phyloP scores from a whole-genome alignment of 2,888 invertebrate species.

The Drosophila buzzatii region DNA sequence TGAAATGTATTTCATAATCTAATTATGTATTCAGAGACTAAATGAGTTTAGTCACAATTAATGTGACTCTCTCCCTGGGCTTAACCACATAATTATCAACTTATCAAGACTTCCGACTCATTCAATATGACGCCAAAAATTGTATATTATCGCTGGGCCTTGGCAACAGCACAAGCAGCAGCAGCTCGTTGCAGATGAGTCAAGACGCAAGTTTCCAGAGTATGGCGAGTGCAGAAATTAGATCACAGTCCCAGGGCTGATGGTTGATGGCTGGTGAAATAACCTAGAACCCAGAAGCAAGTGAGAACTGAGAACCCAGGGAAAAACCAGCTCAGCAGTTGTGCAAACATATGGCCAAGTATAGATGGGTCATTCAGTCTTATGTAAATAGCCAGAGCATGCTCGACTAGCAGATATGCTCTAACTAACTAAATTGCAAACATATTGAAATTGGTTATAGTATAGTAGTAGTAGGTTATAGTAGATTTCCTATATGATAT shows the following conservation, averaged over 20 bases:
- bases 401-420: conserved; percentile 13
- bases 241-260: conserved; percentile 31
- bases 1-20: not conserved
- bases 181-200: conserved; percentile 1
- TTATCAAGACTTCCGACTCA: conserved; percentile 44
- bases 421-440: not conserved
- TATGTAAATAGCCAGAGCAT: not conserved
- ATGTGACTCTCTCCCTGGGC: conserved; percentile 10
- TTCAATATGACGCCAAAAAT: conserved; percentile 16
- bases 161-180: conserved; percentile 34
- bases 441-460: not conserved
- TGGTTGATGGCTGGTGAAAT: conserved; percentile 33
- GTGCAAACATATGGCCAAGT: conserved; percentile 33
- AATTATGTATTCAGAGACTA: not conserved
- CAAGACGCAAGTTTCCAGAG: conserved; percentile 17
- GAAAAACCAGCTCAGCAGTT: conserved; percentile 52
- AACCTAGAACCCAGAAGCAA: conserved; percentile 15
- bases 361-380: conserved; percentile 45
- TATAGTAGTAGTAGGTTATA: too few relatives aligned
- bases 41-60: conserved; percentile 15
- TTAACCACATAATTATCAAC: conserved; percentile 31
- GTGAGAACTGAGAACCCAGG: conserved; percentile 15
- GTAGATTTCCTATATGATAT: not conserved
- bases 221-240: conserved; percentile 45
- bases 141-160: conserved; percentile 10